Evolutionary conservation across 1,140 invertebrate species (phyloP), one percentile per base, ranked within the genome.

Genomic region (Temnothorax longispinosus): DNA sequence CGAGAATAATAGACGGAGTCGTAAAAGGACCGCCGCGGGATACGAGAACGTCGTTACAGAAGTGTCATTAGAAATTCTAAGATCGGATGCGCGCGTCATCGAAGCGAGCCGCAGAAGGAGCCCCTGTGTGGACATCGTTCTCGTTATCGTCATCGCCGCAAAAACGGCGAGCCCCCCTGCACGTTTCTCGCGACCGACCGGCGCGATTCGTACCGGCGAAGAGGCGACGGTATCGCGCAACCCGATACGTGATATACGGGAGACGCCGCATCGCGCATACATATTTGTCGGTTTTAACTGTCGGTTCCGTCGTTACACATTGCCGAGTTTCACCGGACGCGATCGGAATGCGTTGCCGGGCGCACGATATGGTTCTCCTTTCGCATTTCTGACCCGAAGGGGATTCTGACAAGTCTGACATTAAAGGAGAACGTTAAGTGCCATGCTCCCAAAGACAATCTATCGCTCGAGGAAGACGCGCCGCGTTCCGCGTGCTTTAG

Each of bases 241-340:
- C 58, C 62, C 76, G 75, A 88, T 92, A 92, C 90, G 88, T 90
- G 87, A 89, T 81, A 54, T 52, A 87, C 81, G 71, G 74, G n/a
- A 27, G 27, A 65, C 32, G 44, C 54, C 41, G 69, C 50, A 78
- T 35, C 35, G 35, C 64, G 89, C 85, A 90, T 91, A 89, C 75
- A 89, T 87, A 90, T 89, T 72, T 64, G 62, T 65, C 67, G 60
- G 52, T 84, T 87, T 78, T 84, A 90, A 87, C 85, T 76, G 84
- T 91, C 86, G 65, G 87, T 87, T 90, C 87, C 78, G 58, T 89
- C 86, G 65, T 91, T 92, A 94, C 89, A 92, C 89, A 94, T 94
- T 92, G 87, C 60, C 52, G 88, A 94, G 93, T 94, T 94, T 94
- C 92, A 94, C 92, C 91, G 86, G 88, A 93, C 93, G 91, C 91